Evolutionary conservation across 2,888 invertebrate species (phyloP).

Genomic region (Tetranychus piercei): DNA sequence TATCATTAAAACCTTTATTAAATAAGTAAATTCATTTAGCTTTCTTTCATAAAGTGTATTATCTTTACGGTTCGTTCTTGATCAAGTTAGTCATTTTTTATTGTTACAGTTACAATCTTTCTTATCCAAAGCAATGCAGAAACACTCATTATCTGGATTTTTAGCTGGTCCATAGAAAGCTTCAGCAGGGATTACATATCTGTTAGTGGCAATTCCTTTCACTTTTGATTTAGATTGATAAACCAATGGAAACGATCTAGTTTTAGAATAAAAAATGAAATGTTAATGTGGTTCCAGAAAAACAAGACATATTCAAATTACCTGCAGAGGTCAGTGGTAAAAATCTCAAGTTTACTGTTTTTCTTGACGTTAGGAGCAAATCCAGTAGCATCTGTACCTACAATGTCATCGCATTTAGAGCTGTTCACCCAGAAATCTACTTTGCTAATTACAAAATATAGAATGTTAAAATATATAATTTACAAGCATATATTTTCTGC

Average conservation of each 20-base stretch:
- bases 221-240: conserved; percentile 2
- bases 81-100: background rate
- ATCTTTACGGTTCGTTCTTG: too few species aligned
- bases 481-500: too few species aligned
- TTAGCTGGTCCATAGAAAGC: conserved; percentile 16
- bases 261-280: background rate
- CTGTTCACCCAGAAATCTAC: background rate
- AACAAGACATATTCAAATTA: conserved; percentile 12
- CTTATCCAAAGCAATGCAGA: conserved; percentile 8
- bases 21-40: too few species aligned
- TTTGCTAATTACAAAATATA: background rate
- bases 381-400: conserved; percentile 29
- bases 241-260: conserved; percentile 11
- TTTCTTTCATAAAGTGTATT: too few species aligned
- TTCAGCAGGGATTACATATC: conserved; percentile 16
- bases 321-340: conserved; percentile 30
- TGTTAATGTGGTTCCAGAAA: background rate
- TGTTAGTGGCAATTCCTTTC: conserved; percentile 8
- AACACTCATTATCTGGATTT: conserved; percentile 18
- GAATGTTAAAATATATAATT: background rate
- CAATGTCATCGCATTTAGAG: conserved; percentile 27
- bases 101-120: conserved; percentile 21
- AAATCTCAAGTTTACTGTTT: conserved; percentile 27
- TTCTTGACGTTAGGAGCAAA: conserved; percentile 28
- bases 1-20: too few species aligned